phyloP scores from a whole-genome alignment of 2,113 vertebrate species.

The Anguilla japonica region DNA sequence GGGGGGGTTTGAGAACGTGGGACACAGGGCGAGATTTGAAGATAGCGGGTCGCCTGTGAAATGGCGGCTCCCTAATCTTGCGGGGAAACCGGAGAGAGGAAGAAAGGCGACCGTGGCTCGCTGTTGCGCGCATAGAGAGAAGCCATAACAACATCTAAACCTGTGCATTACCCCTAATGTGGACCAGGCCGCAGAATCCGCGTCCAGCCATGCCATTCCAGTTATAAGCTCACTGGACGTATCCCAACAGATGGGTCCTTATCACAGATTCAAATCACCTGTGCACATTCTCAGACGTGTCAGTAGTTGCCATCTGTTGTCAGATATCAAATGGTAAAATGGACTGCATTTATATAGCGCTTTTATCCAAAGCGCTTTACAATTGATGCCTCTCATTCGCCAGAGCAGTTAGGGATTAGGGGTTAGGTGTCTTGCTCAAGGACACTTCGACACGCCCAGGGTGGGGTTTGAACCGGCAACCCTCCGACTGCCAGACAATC shows the following conservation, averaged over 20 bases:
- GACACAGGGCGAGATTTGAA: slow-evolving; percentile 6
- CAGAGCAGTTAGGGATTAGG: too few relatives aligned
- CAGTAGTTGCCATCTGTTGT: neutral
- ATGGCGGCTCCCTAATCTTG: slow-evolving; percentile 12
- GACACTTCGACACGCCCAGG: too few relatives aligned
- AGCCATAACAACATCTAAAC: slow-evolving; percentile 10
- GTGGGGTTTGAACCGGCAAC: too few relatives aligned
- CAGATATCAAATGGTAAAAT: too few relatives aligned
- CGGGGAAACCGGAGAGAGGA: slow-evolving; percentile 26
- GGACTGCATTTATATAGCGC: too few relatives aligned
- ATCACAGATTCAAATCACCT: slow-evolving; percentile 18
- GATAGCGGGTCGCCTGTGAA: slow-evolving; percentile 4
- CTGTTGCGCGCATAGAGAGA: neutral
- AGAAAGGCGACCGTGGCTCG: slow-evolving; percentile 8
- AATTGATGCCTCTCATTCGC: too few relatives aligned
- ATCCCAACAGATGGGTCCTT: slow-evolving; percentile 16
- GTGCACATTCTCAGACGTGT: slow-evolving; percentile 50
- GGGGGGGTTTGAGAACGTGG: neutral
- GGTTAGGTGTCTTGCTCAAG: too few relatives aligned
- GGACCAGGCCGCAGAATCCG: neutral
- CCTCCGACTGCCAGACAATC: too few relatives aligned
- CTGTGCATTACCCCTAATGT: slow-evolving; percentile 8
- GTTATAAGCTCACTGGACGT: neutral
- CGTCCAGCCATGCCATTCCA: neutral
- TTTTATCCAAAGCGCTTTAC: too few relatives aligned